Evolutionary conservation across 2,888 invertebrate species (phyloP).

Genomic region (Drosophila fungiperda): DNA sequence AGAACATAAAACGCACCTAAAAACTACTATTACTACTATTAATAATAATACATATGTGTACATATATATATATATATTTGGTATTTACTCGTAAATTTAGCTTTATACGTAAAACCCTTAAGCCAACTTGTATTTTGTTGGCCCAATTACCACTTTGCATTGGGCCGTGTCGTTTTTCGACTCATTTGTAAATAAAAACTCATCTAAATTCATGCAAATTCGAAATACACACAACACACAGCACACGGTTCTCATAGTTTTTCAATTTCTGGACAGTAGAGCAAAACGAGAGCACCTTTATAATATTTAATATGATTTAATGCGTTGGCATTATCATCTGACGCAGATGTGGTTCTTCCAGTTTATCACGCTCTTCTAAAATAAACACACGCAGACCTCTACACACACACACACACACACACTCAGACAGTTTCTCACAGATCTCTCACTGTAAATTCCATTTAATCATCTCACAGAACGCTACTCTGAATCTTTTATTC

Average conservation of each 20-base stretch:
- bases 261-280: slow-evolving; percentile 14
- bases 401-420: background rate
- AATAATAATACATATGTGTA: slow-evolving; percentile 1
- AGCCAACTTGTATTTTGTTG: slow-evolving; percentile 53
- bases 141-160: slow-evolving; percentile 19
- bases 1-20: slow-evolving; percentile 56
- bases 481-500: background rate
- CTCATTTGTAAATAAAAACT: slow-evolving; percentile 74
- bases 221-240: slow-evolving; percentile 24
- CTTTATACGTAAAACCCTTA: slow-evolving; percentile 37
- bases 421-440: slow-evolving; percentile 12
- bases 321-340: slow-evolving; percentile 17
- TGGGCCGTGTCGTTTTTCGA: slow-evolving; percentile 39
- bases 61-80: slow-evolving; percentile 38
- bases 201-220: slow-evolving; percentile 63
- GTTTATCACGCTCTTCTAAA: slow-evolving; percentile 4
- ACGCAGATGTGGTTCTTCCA: slow-evolving; percentile 7
- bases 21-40: slow-evolving; percentile 6
- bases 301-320: slow-evolving; percentile 23
- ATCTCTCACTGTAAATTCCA: slow-evolving; percentile 41
- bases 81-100: slow-evolving; percentile 51
- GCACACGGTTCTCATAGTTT: slow-evolving; percentile 24
- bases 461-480: slow-evolving; percentile 35
- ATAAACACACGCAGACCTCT: background rate
- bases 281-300: slow-evolving; percentile 33